Conservation (phyloP, 2,797 vertebrate genomes). For the Falco cherrug region DNA sequence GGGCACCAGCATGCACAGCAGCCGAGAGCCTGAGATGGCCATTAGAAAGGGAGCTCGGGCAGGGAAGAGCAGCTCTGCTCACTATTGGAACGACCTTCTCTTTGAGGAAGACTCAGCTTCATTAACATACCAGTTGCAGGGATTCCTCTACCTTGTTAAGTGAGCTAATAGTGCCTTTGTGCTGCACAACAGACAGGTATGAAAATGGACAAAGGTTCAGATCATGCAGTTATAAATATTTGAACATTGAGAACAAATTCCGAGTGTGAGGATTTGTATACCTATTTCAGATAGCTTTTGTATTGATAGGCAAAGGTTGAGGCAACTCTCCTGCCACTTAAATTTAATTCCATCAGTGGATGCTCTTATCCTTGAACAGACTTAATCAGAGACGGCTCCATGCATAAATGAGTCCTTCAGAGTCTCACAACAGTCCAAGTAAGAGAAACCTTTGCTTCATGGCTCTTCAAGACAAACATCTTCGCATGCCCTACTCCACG, state of each 20-base stretch:
- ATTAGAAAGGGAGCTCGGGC: conserved; percentile 41
- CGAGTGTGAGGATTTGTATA: conserved; percentile 7
- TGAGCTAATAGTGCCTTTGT: conserved; percentile 35
- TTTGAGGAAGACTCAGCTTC: conserved; percentile 45
- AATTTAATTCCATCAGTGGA: conserved; percentile 43
- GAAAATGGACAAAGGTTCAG: conserved; percentile 10
- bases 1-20: background rate
- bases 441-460: background rate
- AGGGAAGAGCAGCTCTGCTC: conserved; percentile 24
- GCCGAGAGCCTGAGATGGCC: conserved; percentile 6
- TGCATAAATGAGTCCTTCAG: conserved; percentile 57
- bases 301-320: conserved; percentile 37
- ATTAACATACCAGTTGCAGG: conserved; percentile 45
- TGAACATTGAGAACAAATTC: conserved; percentile 13
- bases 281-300: conserved; percentile 37
- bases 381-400: conserved; percentile 32
- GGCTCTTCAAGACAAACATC: background rate
- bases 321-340: conserved; percentile 24
- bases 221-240: conserved; percentile 54
- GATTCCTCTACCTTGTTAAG: conserved; percentile 45
- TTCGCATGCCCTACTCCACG: background rate
- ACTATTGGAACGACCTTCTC: conserved; percentile 53
- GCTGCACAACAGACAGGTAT: background rate
- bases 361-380: conserved; percentile 52
- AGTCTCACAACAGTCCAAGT: background rate